Percentiles rank a stretch among this genome's conserved stretches.
These are phyloP conservation scores for Aurelia coerulea DNA, from an alignment of 30 jellyfish, hydroid and myxozoan genomes.

Conservation along the genomic window DNA sequence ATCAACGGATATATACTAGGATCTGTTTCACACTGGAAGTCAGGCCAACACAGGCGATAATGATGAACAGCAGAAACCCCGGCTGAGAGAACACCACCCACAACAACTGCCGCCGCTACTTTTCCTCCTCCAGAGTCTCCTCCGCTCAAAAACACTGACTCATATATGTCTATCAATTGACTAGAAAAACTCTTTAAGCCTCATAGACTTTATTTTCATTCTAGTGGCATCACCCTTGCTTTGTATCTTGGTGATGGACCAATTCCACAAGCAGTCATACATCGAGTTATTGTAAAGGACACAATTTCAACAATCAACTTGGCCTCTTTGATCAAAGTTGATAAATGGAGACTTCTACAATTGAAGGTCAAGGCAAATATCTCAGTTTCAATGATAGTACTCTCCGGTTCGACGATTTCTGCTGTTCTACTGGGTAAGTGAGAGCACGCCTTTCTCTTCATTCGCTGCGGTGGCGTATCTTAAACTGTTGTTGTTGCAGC, in stretches of 20 bases:
- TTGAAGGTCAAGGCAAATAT: slow-evolving; percentile 25
- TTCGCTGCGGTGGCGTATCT: neutral
- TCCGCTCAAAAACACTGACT: too few relatives aligned
- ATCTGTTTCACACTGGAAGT: too few relatives aligned
- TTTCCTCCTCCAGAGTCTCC: too few relatives aligned
- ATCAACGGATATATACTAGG: too few relatives aligned
- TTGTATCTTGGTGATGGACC: slow-evolving; percentile 11
- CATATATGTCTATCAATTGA: too few relatives aligned
- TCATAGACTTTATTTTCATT: neutral
- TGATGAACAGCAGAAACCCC: too few relatives aligned
- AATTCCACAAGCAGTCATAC: slow-evolving; percentile 3
- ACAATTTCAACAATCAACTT: slow-evolving; percentile 3
- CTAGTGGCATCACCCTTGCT: slow-evolving; percentile 16
- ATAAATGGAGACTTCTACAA: slow-evolving; percentile 40
- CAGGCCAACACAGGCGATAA: too few relatives aligned
- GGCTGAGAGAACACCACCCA: too few relatives aligned
- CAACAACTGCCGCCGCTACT: too few relatives aligned
- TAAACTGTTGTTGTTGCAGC: too few relatives aligned
- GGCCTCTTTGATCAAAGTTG: slow-evolving; percentile 28
- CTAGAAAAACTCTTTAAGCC: too few relatives aligned
- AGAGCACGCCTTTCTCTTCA: neutral
- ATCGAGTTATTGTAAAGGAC: neutral
- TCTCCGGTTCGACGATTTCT: slow-evolving; percentile 58
- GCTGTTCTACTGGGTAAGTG: slow-evolving; percentile 43
- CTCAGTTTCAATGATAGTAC: neutral